These are phyloP conservation scores for Cryptocephalus primarius DNA, from an alignment of 2,888 invertebrate species.

Conservation along the genomic window DNA sequence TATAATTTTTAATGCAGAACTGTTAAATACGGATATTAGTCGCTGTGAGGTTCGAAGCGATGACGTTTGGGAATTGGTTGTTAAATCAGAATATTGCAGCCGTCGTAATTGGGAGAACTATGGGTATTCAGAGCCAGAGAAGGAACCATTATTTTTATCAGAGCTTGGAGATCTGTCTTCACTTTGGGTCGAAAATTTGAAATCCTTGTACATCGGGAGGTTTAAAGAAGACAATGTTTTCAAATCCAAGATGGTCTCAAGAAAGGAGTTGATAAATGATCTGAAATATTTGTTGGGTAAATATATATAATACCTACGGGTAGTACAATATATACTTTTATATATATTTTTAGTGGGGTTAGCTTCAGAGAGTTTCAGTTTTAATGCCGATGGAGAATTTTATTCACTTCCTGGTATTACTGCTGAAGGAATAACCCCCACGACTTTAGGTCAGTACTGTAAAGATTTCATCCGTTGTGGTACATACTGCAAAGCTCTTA, in stretches of 20 bases:
- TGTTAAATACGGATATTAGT: too few relatives aligned
- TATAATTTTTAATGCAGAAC: too few relatives aligned
- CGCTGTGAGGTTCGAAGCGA: constrained; percentile 13
- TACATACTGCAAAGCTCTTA: constrained; percentile 29
- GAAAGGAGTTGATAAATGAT: constrained; percentile 24
- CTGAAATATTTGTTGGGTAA: constrained; percentile 27
- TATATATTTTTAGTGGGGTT: constrained; percentile 29
- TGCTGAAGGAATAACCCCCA: constrained; percentile 26
- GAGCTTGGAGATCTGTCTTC: constrained; percentile 28
- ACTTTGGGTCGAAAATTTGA: constrained; percentile 27
- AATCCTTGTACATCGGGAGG: constrained; percentile 20
- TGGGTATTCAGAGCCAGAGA: constrained; percentile 27
- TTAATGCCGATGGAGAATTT: constrained; percentile 23
- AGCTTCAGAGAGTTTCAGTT: constrained; percentile 28
- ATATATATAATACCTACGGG: too few relatives aligned
- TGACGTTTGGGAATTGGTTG: constrained; percentile 28
- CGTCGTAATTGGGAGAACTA: constrained; percentile 26
- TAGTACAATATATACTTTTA: too few relatives aligned
- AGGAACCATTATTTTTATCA: constrained; percentile 31
- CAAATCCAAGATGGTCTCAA: constrained; percentile 17
- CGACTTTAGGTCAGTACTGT: constrained; percentile 24
- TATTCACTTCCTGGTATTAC: constrained; percentile 22
- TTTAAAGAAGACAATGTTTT: constrained; percentile 16
- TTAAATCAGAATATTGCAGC: background rate
- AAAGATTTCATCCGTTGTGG: constrained; percentile 28